Conservation (phyloP, 2,113 vertebrate species). For the Equus przewalskii region DNA sequence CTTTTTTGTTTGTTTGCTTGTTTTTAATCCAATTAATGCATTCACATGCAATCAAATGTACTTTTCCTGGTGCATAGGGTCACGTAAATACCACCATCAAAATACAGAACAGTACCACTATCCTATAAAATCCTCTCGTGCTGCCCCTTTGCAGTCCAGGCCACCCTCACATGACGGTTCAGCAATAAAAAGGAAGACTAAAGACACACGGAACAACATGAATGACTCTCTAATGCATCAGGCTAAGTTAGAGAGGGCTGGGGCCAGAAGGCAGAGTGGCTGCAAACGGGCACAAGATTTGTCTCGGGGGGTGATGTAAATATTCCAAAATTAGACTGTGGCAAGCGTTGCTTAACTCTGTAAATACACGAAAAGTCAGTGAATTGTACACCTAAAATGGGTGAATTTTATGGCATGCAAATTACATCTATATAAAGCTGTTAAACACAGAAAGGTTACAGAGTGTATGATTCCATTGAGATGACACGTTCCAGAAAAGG, state of each 20-base stretch:
- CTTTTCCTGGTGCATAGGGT: neutral
- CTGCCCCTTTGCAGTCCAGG: neutral
- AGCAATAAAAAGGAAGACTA: neutral
- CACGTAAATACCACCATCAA: neutral
- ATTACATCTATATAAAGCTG: neutral
- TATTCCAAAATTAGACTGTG: neutral
- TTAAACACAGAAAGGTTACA: neutral
- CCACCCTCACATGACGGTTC: neutral
- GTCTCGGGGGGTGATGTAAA: neutral
- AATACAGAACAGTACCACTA: neutral
- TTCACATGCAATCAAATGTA: neutral
- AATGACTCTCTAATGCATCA: too few relatives aligned
- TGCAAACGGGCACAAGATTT: accelerated
- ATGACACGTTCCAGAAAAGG: neutral
- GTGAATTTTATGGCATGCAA: neutral
- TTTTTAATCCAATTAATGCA: neutral
- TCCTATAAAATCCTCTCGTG: neutral
- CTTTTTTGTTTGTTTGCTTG: neutral
- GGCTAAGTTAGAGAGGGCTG: too few relatives aligned
- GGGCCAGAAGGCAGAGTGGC: accelerated
- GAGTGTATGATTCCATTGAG: neutral
- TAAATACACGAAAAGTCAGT: neutral
- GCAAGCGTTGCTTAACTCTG: neutral
- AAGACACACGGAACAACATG: accelerated
- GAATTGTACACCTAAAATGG: neutral